These are phyloP conservation scores for Drosophila melanica DNA, from an alignment of 1,140 invertebrate species.

Conservation along the genomic window DNA sequence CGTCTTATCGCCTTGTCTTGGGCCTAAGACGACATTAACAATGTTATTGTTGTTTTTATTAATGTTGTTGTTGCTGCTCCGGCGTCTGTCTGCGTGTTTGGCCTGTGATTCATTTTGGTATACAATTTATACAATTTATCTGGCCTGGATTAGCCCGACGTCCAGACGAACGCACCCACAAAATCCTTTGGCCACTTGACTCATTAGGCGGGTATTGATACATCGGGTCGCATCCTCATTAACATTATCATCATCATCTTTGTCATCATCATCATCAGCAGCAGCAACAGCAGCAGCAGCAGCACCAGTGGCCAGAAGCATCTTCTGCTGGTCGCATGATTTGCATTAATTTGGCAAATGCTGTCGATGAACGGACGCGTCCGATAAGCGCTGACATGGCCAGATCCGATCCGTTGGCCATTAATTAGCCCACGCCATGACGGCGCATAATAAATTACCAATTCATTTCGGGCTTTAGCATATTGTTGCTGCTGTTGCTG, in stretches of 20 bases:
- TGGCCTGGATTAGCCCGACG: slow-evolving; percentile 63
- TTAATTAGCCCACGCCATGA: slow-evolving; percentile 80
- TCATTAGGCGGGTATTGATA: slow-evolving; percentile 77
- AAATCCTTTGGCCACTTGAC: slow-evolving; percentile 80
- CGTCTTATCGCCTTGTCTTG: slow-evolving; percentile 65
- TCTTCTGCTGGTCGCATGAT: slow-evolving; percentile 73
- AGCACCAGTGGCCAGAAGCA: slow-evolving; percentile 33
- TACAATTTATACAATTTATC: slow-evolving; percentile 76
- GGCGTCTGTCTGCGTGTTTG: slow-evolving; percentile 14
- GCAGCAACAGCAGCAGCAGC: background rate
- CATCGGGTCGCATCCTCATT: slow-evolving; percentile 20
- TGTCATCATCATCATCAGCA: slow-evolving; percentile 39
- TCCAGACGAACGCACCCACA: slow-evolving; percentile 65
- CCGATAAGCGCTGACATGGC: slow-evolving; percentile 77
- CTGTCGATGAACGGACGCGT: slow-evolving; percentile 73
- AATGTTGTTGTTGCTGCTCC: slow-evolving; percentile 7
- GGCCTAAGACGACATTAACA: slow-evolving; percentile 68
- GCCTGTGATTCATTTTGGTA: slow-evolving; percentile 55
- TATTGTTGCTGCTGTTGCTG: slow-evolving; percentile 41
- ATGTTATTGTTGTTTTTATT: slow-evolving; percentile 51
- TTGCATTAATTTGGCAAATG: slow-evolving; percentile 82
- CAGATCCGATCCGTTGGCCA: slow-evolving; percentile 66
- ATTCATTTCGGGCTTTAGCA: slow-evolving; percentile 69
- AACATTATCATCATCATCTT: slow-evolving; percentile 1
- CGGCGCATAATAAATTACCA: slow-evolving; percentile 77